Percentiles rank a stretch among this genome's conserved stretches.
Conservation (phyloP, 2,888 invertebrate species). For the Adelognathus sp. region DNA sequence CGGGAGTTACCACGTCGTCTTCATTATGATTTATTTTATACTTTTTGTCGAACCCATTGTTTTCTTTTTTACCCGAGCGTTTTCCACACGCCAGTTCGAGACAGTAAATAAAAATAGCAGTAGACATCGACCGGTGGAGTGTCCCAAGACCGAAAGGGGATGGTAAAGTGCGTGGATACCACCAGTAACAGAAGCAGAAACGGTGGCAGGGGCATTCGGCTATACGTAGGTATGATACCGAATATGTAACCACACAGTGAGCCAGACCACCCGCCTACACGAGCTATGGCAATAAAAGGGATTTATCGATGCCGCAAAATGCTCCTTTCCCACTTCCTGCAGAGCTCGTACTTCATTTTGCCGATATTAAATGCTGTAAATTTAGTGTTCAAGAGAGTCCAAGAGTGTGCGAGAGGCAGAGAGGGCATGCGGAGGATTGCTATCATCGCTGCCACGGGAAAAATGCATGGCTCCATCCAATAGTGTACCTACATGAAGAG, state of each 20-base stretch:
- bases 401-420: neutral
- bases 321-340: constrained; percentile 60
- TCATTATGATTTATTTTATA: too few species aligned
- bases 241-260: neutral
- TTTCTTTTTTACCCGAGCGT: neutral
- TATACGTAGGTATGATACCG: neutral
- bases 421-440: neutral
- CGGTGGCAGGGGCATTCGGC: neutral
- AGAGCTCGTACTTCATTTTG: constrained; percentile 73
- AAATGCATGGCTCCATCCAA: neutral
- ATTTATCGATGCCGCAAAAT: constrained; percentile 76
- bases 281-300: constrained; percentile 71
- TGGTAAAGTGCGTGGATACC: neutral
- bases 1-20: too few species aligned
- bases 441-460: neutral
- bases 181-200: neutral
- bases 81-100: neutral
- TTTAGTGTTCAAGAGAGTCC: constrained; percentile 56
- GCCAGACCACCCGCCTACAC: constrained; percentile 62
- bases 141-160: neutral
- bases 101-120: neutral
- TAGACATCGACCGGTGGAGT: neutral
- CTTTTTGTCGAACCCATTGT: too few species aligned
- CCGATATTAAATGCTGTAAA: constrained; percentile 76
- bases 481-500: neutral